A percentile compares a stretch with the other conserved stretches of the same genome.
phyloP scores from a whole-genome alignment of 1,140 invertebrate species.

The Hycleus phaleratus region DNA sequence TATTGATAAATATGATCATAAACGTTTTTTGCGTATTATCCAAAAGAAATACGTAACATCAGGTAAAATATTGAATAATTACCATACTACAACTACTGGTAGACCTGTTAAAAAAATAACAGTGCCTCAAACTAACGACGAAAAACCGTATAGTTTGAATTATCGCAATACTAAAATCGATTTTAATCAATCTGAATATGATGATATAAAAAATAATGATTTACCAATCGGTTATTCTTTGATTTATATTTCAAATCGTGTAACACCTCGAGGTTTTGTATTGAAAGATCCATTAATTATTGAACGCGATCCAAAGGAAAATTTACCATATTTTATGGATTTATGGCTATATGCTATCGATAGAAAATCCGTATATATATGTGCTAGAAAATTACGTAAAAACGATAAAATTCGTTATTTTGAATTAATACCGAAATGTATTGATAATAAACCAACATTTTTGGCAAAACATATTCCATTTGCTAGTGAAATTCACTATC shows the following conservation, averaged over 20 bases:
- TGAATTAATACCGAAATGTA: conserved; percentile 28
- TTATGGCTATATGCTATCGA: conserved; percentile 31
- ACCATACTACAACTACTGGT: conserved; percentile 18
- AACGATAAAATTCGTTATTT: conserved; percentile 16
- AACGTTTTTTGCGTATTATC: conserved; percentile 20
- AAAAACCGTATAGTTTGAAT: neutral
- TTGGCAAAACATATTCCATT: conserved; percentile 26
- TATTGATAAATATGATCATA: conserved; percentile 23
- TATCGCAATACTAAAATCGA: neutral
- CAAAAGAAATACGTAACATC: conserved; percentile 18
- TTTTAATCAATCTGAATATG: conserved; percentile 15
- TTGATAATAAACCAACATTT: conserved; percentile 20
- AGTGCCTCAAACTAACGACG: neutral
- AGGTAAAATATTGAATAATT: conserved; percentile 19
- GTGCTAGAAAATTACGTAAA: conserved; percentile 20
- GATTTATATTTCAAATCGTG: conserved; percentile 22
- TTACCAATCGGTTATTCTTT: conserved; percentile 25
- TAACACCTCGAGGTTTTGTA: conserved; percentile 16
- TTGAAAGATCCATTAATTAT: conserved; percentile 12
- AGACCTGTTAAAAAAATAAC: conserved; percentile 15
- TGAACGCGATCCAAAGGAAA: conserved; percentile 23
- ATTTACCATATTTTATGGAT: conserved; percentile 20
- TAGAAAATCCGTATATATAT: conserved; percentile 27
- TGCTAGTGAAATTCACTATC: conserved; percentile 16
- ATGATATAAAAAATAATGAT: conserved; percentile 6